These are phyloP conservation scores for Bellardia bayeri DNA, from an alignment of 2,888 invertebrate species.

Conservation along the genomic window DNA sequence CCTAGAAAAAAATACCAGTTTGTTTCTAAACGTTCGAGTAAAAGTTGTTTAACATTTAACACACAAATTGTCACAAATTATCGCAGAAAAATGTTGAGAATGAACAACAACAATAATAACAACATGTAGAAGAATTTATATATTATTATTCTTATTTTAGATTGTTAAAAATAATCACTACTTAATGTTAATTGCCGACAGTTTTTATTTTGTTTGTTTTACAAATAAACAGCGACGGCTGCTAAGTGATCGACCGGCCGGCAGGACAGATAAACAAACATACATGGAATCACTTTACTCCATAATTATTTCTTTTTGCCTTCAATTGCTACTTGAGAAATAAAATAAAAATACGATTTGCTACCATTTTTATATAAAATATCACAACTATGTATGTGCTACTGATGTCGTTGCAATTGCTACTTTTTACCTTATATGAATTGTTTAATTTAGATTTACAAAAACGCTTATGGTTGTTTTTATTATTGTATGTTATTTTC, in stretches of 20 bases:
- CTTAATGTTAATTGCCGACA: constrained; percentile 68
- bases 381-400: neutral
- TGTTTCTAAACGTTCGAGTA: neutral
- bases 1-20: neutral
- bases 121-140: constrained; percentile 46
- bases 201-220: constrained; percentile 16
- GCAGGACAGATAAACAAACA: constrained; percentile 38
- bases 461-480: constrained; percentile 57
- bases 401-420: constrained; percentile 36
- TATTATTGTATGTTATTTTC: constrained; percentile 66
- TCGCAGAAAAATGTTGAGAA: neutral
- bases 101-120: neutral
- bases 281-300: constrained; percentile 61
- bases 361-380: constrained; percentile 65
- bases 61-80: constrained; percentile 7
- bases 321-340: constrained; percentile 55
- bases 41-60: constrained; percentile 18
- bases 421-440: constrained; percentile 60
- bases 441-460: constrained; percentile 48
- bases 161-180: constrained; percentile 70
- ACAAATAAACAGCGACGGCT: constrained; percentile 22
- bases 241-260: constrained; percentile 25
- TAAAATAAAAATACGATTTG: constrained; percentile 56
- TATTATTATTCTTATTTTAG: constrained; percentile 52
- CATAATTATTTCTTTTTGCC: constrained; percentile 60